Base-by-base conservation (phyloP, 2,113 vertebrate genomes). In the Pitta sordida region DNA sequence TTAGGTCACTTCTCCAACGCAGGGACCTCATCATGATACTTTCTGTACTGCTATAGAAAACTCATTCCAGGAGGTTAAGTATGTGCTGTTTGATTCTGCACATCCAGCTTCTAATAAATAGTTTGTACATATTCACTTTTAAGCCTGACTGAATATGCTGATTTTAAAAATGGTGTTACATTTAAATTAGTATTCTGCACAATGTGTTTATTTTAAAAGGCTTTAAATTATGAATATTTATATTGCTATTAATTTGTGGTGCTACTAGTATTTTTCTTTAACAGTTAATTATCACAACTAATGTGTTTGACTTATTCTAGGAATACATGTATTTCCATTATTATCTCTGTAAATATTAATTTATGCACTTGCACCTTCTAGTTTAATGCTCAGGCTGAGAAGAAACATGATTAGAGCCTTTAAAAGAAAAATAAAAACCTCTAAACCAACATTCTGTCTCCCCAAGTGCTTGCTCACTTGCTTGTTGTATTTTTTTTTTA, bases 271-370 rank as follows among this genome's bases (percentile, higher is more conserved):
- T 83, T 94, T 94, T 92, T 90, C 49, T 94, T 92, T 92, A 93
- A 83, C 70, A 51, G 58, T 89, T 94, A 93, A 96, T 94, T 96
- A 94, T 88, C 23, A 46, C 56, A 74, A 75, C 58, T 89, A 92
- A 96, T 89, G 34, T 89, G 65, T 70, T 91, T 76, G 37, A 91
- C 91, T 92, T 89, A 89, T 89, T 87, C 70, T 80, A 87, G 51
- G 88, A 94, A 91, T 77, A n/a, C n/a, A n/a, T n/a, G n/a, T n/a
- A n/a, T 85, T 89, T 60, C 67, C 19, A 78, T 94, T 95, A 60
- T 89, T 88, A 96, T 88, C 84, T 69, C 74, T 89, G 91, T 83
- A 96, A 96, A 93, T 89, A 96, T 82, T 92, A 6, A 77, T 92
- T 95, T 52, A 58, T 89, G 30, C 20, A 55, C 63, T 74, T 69